A percentile compares a stretch with the other conserved stretches of the same genome.
Evolutionary conservation across 2,113 vertebrate genomes (phyloP).

Genomic region (Xyrauchen texanus): DNA sequence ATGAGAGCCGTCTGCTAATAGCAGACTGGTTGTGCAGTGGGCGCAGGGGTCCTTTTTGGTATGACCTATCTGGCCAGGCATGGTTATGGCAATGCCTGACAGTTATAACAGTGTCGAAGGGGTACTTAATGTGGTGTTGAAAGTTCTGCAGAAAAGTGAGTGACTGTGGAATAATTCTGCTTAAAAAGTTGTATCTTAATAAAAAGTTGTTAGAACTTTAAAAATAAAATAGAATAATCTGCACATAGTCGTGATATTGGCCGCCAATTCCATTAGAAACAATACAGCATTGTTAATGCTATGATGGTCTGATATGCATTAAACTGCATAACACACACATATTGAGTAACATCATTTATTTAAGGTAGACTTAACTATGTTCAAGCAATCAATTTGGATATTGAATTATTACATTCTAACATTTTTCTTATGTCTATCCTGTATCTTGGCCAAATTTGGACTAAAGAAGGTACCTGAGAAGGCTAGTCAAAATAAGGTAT

Average conservation of each 20-base stretch:
- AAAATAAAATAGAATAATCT: background rate
- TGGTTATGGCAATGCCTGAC: constrained; percentile 30
- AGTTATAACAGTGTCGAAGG: constrained; percentile 26
- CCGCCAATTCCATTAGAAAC: background rate
- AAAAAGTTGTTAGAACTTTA: background rate
- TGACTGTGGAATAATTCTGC: constrained; percentile 12
- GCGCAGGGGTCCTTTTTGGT: constrained; percentile 25
- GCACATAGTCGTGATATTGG: background rate
- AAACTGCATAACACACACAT: background rate
- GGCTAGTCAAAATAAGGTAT: too few species aligned
- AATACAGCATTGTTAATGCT: constrained; percentile 3
- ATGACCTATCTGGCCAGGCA: constrained; percentile 25
- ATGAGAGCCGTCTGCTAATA: constrained; percentile 28
- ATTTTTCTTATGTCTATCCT: background rate
- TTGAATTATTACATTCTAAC: too few species aligned
- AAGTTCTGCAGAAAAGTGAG: constrained; percentile 20
- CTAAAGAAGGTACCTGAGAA: too few species aligned
- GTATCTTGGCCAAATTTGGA: too few species aligned
- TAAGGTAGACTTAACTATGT: background rate
- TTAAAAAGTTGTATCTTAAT: constrained; percentile 1
- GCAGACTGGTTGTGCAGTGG: constrained; percentile 27
- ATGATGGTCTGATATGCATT: background rate
- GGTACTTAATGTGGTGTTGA: constrained; percentile 24
- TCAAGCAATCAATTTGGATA: background rate
- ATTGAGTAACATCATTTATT: background rate